phyloP scores from a whole-genome alignment of 2,888 invertebrate species.

The Ophioninae sp. region DNA sequence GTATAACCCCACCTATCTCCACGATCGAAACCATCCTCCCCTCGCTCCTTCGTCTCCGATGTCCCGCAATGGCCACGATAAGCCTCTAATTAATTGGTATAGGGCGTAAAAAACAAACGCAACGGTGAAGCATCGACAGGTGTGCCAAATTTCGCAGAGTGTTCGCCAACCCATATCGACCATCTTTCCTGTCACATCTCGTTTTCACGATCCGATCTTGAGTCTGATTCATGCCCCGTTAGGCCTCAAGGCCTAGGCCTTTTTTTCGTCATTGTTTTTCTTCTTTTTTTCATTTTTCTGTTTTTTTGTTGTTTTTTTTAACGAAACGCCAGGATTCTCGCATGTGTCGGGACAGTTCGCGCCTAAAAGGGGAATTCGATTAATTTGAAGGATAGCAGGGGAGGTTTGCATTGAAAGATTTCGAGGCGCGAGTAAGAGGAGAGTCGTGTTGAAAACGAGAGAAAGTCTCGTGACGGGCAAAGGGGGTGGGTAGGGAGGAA shows the following conservation, averaged over 20 bases:
- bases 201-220: slow-evolving; percentile 24
- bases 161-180: slow-evolving; percentile 1
- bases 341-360: slow-evolving; percentile 3
- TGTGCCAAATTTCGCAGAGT: slow-evolving; percentile 65
- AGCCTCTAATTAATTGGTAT: slow-evolving; percentile 62
- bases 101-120: slow-evolving; percentile 40
- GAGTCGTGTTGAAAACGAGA: slow-evolving; percentile 45
- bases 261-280: background rate
- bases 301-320: too few species aligned
- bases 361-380: slow-evolving; percentile 40
- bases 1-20: background rate
- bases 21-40: background rate
- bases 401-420: slow-evolving; percentile 42
- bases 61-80: slow-evolving; percentile 55
- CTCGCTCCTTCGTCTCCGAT: too few species aligned
- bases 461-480: slow-evolving; percentile 48
- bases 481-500: slow-evolving; percentile 28
- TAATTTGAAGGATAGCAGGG: slow-evolving; percentile 53
- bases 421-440: slow-evolving; percentile 38
- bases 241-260: background rate
- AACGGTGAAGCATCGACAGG: slow-evolving; percentile 43
- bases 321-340: slow-evolving; percentile 5
- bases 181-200: slow-evolving; percentile 20
- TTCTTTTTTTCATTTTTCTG: slow-evolving; percentile 5
- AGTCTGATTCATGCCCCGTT: slow-evolving; percentile 44